Evolutionary conservation across 2,888 invertebrate species (phyloP).

Genomic region (Diachrysia chrysitis): DNA sequence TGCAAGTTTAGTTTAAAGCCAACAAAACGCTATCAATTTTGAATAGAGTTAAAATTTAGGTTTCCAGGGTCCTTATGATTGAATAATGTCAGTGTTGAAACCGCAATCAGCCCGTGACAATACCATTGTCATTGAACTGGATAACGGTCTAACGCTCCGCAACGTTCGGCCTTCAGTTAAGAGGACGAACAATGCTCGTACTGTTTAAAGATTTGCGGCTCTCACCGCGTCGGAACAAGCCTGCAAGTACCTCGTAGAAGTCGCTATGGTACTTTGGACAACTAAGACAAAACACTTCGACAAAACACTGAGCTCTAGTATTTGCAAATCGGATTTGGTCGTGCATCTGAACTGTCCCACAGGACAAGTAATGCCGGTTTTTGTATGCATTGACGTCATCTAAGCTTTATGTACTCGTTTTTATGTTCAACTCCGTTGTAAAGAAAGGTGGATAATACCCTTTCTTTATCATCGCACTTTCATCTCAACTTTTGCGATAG

Average conservation of each 20-base stretch:
- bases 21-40: too few species aligned
- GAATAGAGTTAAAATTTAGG: too few species aligned
- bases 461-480: constrained; percentile 15
- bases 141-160: neutral
- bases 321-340: neutral
- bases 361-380: neutral
- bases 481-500: constrained; percentile 10
- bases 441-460: too few species aligned
- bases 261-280: neutral
- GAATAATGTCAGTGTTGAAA: neutral
- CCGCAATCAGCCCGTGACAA: neutral
- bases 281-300: neutral
- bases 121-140: neutral
- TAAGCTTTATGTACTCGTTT: too few species aligned
- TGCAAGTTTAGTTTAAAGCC: too few species aligned
- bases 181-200: neutral
- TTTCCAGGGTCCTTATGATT: neutral
- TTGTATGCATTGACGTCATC: neutral
- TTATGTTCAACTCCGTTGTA: neutral
- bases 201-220: neutral
- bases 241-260: neutral
- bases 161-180: neutral
- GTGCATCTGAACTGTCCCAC: neutral
- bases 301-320: neutral
- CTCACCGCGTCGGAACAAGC: neutral